Evolutionary conservation across 2,797 vertebrate genomes (phyloP), one percentile per base, ranked within the genome.

Genomic region (Poecile montanus): DNA sequence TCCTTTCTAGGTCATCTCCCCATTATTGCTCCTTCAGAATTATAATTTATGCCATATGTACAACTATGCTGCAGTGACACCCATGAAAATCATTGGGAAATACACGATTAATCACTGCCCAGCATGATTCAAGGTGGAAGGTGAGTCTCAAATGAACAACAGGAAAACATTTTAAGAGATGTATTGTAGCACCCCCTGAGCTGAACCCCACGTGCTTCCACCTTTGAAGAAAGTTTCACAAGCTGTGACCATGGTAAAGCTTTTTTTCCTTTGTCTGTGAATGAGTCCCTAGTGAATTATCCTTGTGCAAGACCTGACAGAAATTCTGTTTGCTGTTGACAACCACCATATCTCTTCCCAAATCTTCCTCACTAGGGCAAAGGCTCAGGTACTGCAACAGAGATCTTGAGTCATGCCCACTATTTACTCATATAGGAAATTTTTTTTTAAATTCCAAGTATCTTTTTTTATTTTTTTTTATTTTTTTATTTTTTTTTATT

Each of bases 341-440:
- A 44, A 9, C 23, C 21, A 65, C 4, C 11, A 1, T 2, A 19
- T 20, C 7, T 72, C 40, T 36, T 14, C 5, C 7, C 40, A 74
- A 77, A 63, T 40, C 48, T 42, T 66, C 27, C 44, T 76, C 27
- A 2, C 8, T 62, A 51, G 17, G 5, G 3, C 7, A 51, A 86
- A 57, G 5, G 1, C 7, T 18, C 58, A 56, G 13, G 4, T 51
- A 7, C 6, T 32, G 7, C 5, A 76, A 61, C 2, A 34, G 0
- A 48, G 17, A 29, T 23, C 29, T 42, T 67, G 14, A 74, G 12
- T 5, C 3, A 65, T 30, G 4, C 4, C 3, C 5, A 25, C 3
- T 66, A 23, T 42, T 65, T 57, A 40, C 9, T 80, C 8, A 57
- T 1, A 9, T 25, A 40, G 29, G 7, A 53, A 60, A 66, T 44